A percentile compares a stretch with the other conserved stretches of the same genome.
phyloP scores from a whole-genome alignment of 2,797 vertebrate genomes.

The Rhinichthys osculus region DNA sequence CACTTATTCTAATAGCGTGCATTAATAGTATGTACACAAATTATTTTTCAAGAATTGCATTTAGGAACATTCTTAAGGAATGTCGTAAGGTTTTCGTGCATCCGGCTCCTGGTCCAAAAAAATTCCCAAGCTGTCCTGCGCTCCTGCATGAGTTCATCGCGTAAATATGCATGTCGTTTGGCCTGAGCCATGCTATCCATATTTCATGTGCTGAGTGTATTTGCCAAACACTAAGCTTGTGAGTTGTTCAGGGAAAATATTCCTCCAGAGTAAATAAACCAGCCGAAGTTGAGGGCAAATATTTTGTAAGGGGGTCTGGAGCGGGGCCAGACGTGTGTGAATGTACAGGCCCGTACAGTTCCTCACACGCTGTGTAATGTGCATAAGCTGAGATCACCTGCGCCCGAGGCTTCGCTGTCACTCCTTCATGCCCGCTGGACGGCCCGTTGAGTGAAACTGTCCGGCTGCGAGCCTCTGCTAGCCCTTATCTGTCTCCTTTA shows the following conservation, averaged over 20 bases:
- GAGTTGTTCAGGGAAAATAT: conserved; percentile 54
- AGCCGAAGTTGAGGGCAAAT: conserved; percentile 50
- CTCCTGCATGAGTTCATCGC: conserved; percentile 7
- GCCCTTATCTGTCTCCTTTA: conserved; percentile 76
- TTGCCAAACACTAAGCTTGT: conserved; percentile 52
- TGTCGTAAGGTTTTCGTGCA: not conserved
- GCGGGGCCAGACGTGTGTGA: conserved; percentile 57
- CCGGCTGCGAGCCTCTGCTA: conserved; percentile 66
- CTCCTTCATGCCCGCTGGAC: conserved; percentile 79
- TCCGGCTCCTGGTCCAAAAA: not conserved
- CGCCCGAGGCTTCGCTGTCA: conserved; percentile 79
- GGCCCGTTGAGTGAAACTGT: conserved; percentile 71
- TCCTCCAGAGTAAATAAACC: conserved; percentile 51
- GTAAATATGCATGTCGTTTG: conserved; percentile 36
- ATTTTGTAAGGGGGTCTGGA: conserved; percentile 54
- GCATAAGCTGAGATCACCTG: conserved; percentile 81
- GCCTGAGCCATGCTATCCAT: conserved; percentile 35
- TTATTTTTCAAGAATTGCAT: not conserved
- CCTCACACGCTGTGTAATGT: conserved; percentile 69
- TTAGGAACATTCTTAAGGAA: not conserved
- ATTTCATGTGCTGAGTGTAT: conserved; percentile 52
- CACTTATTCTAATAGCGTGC: too few species aligned
- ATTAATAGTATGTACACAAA: too few species aligned
- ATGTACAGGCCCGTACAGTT: conserved; percentile 22
- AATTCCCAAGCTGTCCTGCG: not conserved